Evolutionary conservation across 2,113 vertebrate genomes (phyloP), one percentile per base, ranked within the genome.

Genomic region (Puma concolor): DNA sequence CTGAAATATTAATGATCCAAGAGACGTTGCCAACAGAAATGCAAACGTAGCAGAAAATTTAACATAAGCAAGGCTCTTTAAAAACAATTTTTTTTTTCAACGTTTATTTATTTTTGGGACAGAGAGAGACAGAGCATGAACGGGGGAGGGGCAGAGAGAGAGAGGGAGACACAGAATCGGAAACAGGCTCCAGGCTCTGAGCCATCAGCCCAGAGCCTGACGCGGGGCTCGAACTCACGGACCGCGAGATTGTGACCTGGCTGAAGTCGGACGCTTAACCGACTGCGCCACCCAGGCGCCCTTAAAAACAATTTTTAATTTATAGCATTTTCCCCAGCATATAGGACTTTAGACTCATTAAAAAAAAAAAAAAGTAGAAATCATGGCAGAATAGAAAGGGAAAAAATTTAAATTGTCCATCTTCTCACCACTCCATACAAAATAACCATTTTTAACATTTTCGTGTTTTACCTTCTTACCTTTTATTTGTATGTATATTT

Each of bases 401-500:
- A 48, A 82, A 63, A 84, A 77, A n/a, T 64, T 64, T 25, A 96
- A 94, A 89, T 31, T 84, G 41, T 64, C 17, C 54, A 38, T 57
- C 67, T 83, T 85, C 41, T 88, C 17, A 63, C 64, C 1, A 21
- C 15, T 63, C 27, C 54, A 29, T 50, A 76, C 44, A n/a, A 50
- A 76, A 57, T 44, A 90, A 52, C 29, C 23, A 74, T 63, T 80
- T 88, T 91, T 50, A 76, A 23, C 38, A 90, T 91, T 92, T 97
- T 95, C 83, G 16, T 54, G 23, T 94, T 94, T 97, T 95, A 80
- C 17, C 72, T 85, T 77, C 44, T 85, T 96, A 41, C 14, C 63
- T 97, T 86, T 94, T 74, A 69, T 27, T 89, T 87, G 93, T 67
- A 23, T 76, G 25, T 86, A 54, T 80, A 72, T 80, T 67, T 83